Conservation (phyloP, 2,888 invertebrate species). For the Ochlodes sylvanus region DNA sequence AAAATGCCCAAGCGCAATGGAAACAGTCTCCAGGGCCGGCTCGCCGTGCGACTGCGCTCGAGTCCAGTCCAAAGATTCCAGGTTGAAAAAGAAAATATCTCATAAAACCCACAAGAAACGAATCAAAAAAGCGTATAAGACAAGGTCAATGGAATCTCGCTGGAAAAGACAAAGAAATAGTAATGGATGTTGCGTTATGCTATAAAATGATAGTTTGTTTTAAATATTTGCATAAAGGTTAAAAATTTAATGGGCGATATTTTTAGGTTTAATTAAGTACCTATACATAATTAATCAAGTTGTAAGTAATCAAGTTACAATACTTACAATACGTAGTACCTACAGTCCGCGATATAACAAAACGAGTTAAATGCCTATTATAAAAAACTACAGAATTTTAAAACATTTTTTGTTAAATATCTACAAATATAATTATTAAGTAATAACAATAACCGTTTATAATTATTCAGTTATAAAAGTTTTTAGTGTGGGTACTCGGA, state of each 20-base stretch:
- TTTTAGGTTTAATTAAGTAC: neutral
- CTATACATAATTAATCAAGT: too few relatives aligned
- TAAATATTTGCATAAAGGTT: neutral
- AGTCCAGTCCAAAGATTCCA: conserved; percentile 59
- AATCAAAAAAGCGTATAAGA: conserved; percentile 56
- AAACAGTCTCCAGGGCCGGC: conserved; percentile 58
- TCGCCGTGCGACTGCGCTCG: conserved; percentile 63
- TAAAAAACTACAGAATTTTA: too few relatives aligned
- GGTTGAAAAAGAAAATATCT: conserved; percentile 48
- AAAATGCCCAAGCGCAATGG: conserved; percentile 71
- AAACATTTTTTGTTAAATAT: too few relatives aligned
- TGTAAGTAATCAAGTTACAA: neutral
- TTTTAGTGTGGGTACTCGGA: too few relatives aligned
- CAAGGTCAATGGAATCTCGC: conserved; percentile 59
- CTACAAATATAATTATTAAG: too few relatives aligned
- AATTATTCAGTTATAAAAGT: too few relatives aligned
- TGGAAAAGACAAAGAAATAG: conserved; percentile 54
- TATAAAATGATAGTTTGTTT: conserved; percentile 47
- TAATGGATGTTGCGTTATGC: conserved; percentile 58
- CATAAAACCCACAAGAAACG: conserved; percentile 61
- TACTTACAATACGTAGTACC: neutral
- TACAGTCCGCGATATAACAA: too few relatives aligned
- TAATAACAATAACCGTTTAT: too few relatives aligned
- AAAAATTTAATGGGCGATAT: neutral
- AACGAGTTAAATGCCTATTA: too few relatives aligned